Conservation (phyloP, 2,888 invertebrate species). For the Rotaria socialis region DNA sequence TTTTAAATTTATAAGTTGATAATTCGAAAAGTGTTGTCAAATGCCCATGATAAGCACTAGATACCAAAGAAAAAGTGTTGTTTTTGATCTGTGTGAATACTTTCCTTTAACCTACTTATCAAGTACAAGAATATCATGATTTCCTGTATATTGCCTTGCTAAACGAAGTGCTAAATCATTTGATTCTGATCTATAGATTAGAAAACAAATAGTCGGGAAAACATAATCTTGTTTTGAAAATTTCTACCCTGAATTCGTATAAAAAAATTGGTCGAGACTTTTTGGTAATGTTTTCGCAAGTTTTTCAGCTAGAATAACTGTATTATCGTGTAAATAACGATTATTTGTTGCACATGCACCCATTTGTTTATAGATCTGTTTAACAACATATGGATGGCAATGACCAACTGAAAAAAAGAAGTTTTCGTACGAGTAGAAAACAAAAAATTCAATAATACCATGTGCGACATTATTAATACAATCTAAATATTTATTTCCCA, state of each 20-base stretch:
- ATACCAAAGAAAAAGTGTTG: neutral
- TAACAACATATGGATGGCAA: conserved; percentile 87
- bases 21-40: conserved; percentile 89
- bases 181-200: conserved; percentile 73
- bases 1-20: conserved; percentile 95
- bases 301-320: conserved; percentile 81
- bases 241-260: conserved; percentile 83
- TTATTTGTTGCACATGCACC: conserved; percentile 86
- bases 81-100: neutral
- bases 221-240: neutral
- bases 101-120: conserved; percentile 67
- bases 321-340: conserved; percentile 88
- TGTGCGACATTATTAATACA: conserved; percentile 99
- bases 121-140: conserved; percentile 81
- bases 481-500: conserved; percentile 80
- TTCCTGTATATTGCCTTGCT: conserved; percentile 79
- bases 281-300: conserved; percentile 75
- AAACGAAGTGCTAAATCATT: conserved; percentile 91
- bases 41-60: conserved; percentile 89
- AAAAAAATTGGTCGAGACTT: conserved; percentile 78
- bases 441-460: conserved; percentile 66
- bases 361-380: conserved; percentile 85
- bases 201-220: conserved; percentile 46
- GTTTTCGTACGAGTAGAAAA: neutral
- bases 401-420: conserved; percentile 76